Base-by-base conservation (phyloP, 2,888 invertebrate genomes). In the Margaritifera margaritifera region DNA sequence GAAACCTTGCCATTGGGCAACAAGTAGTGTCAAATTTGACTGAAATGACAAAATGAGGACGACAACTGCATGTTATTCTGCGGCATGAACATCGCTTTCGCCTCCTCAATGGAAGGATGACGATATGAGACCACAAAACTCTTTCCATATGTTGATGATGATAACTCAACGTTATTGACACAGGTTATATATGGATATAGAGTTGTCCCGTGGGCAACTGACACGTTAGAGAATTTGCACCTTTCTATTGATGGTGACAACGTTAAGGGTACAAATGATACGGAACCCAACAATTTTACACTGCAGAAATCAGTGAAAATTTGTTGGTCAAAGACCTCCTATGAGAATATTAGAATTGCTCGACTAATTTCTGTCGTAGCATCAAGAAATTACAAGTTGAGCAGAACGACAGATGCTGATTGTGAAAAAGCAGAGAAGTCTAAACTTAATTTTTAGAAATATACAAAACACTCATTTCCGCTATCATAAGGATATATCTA, bases 1-100 rank as follows among this genome's bases (percentile, higher is more conserved):
- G 31, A 71, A 57, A 11, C n/a, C 58, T n/a, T 55, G 62, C 71
- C 71, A 71, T 6, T 56, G 59, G 42, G 42, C 42, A 51, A 70
- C 62, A 19, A 61, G 42, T 15, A 70, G 27, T 4, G 70, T 24
- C 58, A 62, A 51, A 25, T 51, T 50, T 22, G 51, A 25, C 15
- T 51, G 52, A 18, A 61, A 31, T 20, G 56, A 6, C 61, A 57
- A 24, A 31, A 24, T 59, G 25, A 19, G 19, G 25, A 20, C n/a
- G 27, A 11, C 31, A 54, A 20, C 22, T 50, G 60, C 6, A 54
- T 55, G n/a, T 42, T 66, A 22, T 68, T 56, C 2, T 53, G 55
- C 5, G 59, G 42, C 19, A 63, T 25, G 2, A 53, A 6, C 19
- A 63, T 27, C 20, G 51, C 42, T 6, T 24, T 4, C 6, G 50